Evolutionary conservation across 1,140 invertebrate genomes (phyloP).

Genomic region (Drosophila malerkotliana): DNA sequence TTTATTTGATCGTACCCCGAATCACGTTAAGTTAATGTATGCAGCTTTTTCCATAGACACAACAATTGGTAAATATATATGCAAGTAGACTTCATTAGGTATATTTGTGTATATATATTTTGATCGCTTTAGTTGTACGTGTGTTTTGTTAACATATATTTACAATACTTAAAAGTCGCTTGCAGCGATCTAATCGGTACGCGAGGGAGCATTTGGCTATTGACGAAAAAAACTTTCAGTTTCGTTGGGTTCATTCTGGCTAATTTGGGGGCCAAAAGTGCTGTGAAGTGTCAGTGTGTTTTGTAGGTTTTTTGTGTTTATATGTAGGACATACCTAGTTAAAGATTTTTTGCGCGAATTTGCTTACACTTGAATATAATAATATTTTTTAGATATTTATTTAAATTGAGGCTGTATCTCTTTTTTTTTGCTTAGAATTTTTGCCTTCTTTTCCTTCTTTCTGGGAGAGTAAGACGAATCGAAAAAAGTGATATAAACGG

Average conservation of each 20-base stretch:
- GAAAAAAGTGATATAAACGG: slow-evolving; percentile 20
- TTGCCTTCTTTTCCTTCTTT: slow-evolving; percentile 3
- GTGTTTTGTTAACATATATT: slow-evolving; percentile 35
- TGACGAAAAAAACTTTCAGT: slow-evolving; percentile 26
- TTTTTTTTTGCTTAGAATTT: slow-evolving; percentile 22
- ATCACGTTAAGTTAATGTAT: slow-evolving; percentile 60
- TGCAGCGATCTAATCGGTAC: slow-evolving; percentile 23
- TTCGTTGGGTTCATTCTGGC: slow-evolving; percentile 34
- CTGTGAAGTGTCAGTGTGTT: slow-evolving; percentile 9
- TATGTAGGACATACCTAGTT: slow-evolving; percentile 76
- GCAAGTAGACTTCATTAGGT: slow-evolving; percentile 36
- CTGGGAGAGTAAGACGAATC: slow-evolving; percentile 37
- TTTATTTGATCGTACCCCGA: slow-evolving; percentile 71
- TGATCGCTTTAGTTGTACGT: slow-evolving; percentile 47
- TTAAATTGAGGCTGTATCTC: slow-evolving; percentile 11
- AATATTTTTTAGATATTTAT: slow-evolving; percentile 37
- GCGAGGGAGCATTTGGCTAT: slow-evolving; percentile 7
- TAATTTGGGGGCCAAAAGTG: slow-evolving; percentile 34
- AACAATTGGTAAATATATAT: slow-evolving; percentile 64
- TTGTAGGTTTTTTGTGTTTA: slow-evolving; percentile 16
- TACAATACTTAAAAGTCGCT: slow-evolving; percentile 42
- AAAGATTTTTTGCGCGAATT: slow-evolving; percentile 82
- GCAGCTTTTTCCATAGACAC: slow-evolving; percentile 68
- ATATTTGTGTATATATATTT: slow-evolving; percentile 35
- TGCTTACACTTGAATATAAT: slow-evolving; percentile 63